Evolutionary conservation across 2,888 invertebrate species (phyloP).

Genomic region (Hirtodrosophila alboralis): DNA sequence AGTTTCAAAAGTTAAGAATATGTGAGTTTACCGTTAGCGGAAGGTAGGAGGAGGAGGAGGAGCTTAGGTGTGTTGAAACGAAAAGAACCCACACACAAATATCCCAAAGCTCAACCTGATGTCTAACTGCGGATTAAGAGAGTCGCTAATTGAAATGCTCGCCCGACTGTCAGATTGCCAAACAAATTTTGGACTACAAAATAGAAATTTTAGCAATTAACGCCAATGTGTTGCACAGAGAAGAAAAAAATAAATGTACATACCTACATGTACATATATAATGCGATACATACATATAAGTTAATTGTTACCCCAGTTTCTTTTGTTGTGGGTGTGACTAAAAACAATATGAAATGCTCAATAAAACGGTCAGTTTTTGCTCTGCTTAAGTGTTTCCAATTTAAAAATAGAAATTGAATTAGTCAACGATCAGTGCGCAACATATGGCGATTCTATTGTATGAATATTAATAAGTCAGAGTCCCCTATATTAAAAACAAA

Average conservation of each 20-base stretch:
- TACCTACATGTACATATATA: conserved; percentile 4
- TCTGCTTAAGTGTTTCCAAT: too few species aligned
- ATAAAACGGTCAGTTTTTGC: neutral
- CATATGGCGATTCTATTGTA: neutral
- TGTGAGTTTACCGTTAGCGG: conserved; percentile 44
- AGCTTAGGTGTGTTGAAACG: neutral
- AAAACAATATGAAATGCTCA: conserved; percentile 11
- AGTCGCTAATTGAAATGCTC: conserved; percentile 48
- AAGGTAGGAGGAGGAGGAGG: neutral
- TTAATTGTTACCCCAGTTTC: conserved; percentile 58
- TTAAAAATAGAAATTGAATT: too few species aligned
- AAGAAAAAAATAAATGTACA: neutral
- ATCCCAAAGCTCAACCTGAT: conserved; percentile 20
- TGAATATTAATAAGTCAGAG: conserved; percentile 28
- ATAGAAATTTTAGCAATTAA: conserved; percentile 54
- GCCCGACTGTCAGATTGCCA: conserved; percentile 38
- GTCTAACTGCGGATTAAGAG: conserved; percentile 20
- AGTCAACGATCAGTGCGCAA: neutral
- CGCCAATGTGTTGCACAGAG: conserved; percentile 26
- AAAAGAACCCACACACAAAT: conserved; percentile 11
- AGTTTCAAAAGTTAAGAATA: conserved; percentile 38
- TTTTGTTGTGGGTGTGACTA: conserved; percentile 11
- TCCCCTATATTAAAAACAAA: too few species aligned
- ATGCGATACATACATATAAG: conserved; percentile 1
- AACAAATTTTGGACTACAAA: conserved; percentile 8